Base-by-base conservation (phyloP, 2,888 invertebrate genomes). In the Xanthorhoe designata region DNA sequence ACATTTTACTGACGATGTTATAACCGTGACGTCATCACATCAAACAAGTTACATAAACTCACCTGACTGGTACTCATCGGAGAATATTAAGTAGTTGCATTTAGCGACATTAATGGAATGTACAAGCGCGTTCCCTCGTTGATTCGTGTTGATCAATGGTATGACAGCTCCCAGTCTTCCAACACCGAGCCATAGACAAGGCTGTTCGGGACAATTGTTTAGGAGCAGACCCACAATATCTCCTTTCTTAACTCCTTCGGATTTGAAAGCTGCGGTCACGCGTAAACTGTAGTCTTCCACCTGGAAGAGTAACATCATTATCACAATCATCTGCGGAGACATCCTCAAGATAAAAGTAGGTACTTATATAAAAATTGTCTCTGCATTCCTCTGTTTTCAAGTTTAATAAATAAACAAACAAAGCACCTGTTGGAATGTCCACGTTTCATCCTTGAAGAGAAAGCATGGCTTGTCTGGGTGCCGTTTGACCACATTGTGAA, bases 131-230 rank as follows among this genome's bases (percentile, higher is more conserved):
- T 95, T 95, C 65, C 97, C 96, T 56, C 97, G 94, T 75, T 98
- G 95, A 88, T 99, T 99, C 57, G 97, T 98, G 87, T 99, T 99
- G 76, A 99, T 98, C 47, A 99, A 94, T 0, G 99, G 98, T 0
- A 97, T 94, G 47, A 98, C 95, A 0, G 97, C 95, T 0, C 98
- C 98, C 2, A 98, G 91, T 86, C 99, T 98, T 2, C 98, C 96
- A 61, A 98, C 94, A 0, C 99, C 99, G 70, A 99, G 92, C 99
- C 99, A 99, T 32, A 96, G 94, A 53, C 96, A 97, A 0, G 99
- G 96, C 86, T 96, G 98, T 86, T 99, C 98, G 0, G 98, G 97
- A 49, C 98, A 95, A 88, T 99, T 99, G 87, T 98, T 98, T 90
- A 99, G 94, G 74, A 98, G 95, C 29, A 99, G 89, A 0, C 97